Conservation (phyloP, 2,113 vertebrate genomes). For the Anhinga rufa region DNA sequence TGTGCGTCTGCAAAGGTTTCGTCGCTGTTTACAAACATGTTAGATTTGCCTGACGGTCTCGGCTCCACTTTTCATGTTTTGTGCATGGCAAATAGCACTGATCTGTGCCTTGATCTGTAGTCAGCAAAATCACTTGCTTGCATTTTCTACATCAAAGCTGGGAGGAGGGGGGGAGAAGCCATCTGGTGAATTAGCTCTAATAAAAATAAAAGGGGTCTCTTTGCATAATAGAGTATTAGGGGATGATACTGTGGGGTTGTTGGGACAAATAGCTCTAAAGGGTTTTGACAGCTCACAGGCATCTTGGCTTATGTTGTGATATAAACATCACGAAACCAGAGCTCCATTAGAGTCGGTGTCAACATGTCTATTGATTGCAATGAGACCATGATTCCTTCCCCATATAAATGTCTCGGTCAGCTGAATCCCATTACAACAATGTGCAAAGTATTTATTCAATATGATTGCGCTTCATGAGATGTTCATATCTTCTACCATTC, state of each 20-base stretch:
- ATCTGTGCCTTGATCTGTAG: conserved; percentile 51
- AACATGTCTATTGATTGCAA: conserved; percentile 7
- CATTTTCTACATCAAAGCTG: conserved; percentile 39
- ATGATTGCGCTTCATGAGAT: not conserved
- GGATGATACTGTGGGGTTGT: conserved; percentile 5
- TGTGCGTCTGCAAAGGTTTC: not conserved
- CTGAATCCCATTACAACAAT: conserved; percentile 6
- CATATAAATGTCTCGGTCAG: not conserved
- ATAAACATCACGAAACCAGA: conserved; percentile 23
- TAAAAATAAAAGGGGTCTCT: conserved; percentile 55
- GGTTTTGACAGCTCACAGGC: conserved; percentile 51
- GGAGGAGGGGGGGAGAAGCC: not conserved
- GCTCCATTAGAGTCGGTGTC: not conserved
- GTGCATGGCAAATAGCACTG: conserved; percentile 8
- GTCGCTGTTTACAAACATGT: not conserved
- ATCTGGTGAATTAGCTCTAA: conserved; percentile 55
- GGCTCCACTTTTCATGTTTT: not conserved
- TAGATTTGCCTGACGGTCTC: not conserved
- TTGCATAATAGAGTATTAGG: conserved; percentile 44
- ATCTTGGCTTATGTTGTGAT: conserved; percentile 21
- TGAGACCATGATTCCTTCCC: not conserved
- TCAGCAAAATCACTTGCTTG: conserved; percentile 46
- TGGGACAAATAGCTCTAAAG: conserved; percentile 48
- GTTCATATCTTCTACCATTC: not conserved
- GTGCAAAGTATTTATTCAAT: conserved; percentile 4